phyloP scores from a whole-genome alignment of 2,888 invertebrate species.

The Yponomeuta sedellus region DNA sequence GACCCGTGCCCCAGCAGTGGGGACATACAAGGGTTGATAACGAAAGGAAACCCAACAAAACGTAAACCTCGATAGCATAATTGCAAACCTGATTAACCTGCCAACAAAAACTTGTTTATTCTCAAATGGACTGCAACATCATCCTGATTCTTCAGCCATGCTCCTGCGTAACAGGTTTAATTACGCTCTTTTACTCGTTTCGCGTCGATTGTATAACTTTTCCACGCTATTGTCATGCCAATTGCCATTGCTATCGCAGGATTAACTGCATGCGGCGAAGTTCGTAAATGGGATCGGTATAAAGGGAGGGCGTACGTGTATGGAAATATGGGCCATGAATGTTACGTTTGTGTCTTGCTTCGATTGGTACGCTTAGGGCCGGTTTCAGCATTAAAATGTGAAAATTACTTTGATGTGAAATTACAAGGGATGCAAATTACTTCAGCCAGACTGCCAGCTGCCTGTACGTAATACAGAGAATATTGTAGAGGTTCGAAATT shows the following conservation, averaged over 20 bases:
- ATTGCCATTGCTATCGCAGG: background rate
- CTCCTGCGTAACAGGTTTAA: background rate
- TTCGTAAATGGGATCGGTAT: background rate
- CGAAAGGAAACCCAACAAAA: no score
- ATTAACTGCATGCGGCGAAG: background rate
- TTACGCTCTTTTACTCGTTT: background rate
- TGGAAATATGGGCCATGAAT: no score
- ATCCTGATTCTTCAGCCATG: background rate
- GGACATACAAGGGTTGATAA: no score
- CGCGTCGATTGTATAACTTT: background rate
- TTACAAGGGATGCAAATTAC: no score
- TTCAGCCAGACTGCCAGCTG: no score
- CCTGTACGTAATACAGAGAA: no score
- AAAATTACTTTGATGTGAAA: no score
- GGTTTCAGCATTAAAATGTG: no score
- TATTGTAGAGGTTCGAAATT: no score
- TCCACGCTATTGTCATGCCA: background rate
- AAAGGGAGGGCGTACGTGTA: background rate
- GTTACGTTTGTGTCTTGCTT: no score
- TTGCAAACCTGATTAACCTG: background rate
- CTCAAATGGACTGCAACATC: background rate
- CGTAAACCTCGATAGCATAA: background rate
- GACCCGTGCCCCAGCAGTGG: no score
- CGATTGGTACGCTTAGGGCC: no score
- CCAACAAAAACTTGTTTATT: background rate